A percentile compares a stretch with the other conserved stretches of the same genome.
Evolutionary conservation across 2,797 vertebrate genomes (phyloP).

Genomic region (Propithecus deckenii): DNA sequence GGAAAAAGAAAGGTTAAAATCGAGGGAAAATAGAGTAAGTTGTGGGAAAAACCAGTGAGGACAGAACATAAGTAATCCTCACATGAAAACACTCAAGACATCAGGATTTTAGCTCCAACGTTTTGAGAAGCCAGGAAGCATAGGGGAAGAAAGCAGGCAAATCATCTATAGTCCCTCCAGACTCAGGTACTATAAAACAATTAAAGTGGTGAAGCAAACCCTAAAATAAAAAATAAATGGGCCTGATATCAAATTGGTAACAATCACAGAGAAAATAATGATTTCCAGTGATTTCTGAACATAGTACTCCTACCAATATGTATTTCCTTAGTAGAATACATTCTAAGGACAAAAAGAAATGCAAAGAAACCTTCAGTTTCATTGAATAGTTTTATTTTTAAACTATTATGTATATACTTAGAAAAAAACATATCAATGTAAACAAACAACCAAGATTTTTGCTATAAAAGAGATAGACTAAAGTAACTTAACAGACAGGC

Average conservation of each 20-base stretch:
- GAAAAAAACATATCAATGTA: background rate
- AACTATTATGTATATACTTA: background rate
- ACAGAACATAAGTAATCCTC: background rate
- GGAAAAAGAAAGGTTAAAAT: background rate
- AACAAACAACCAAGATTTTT: slow-evolving; percentile 22
- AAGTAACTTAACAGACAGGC: background rate
- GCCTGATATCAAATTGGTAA: slow-evolving; percentile 12
- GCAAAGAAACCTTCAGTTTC: slow-evolving; percentile 4
- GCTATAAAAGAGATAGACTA: background rate
- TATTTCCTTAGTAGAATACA: background rate
- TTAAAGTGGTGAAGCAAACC: background rate
- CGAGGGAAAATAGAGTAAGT: background rate
- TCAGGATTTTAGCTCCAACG: background rate
- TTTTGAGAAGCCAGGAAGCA: slow-evolving; percentile 4
- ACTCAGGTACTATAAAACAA: background rate
- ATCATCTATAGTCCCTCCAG: background rate
- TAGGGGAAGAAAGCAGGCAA: background rate
- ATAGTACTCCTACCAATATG: background rate
- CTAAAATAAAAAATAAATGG: slow-evolving; percentile 52
- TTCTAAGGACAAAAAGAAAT: slow-evolving; percentile 2
- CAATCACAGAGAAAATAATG: slow-evolving; percentile 12
- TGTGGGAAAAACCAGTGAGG: background rate
- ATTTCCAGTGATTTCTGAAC: slow-evolving; percentile 23
- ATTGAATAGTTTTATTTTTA: background rate
- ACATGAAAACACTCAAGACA: background rate